A percentile compares a stretch with the other conserved stretches of the same genome.
phyloP scores from a whole-genome alignment of 2,113 vertebrate species.

The Plecturocebus donacophilus region DNA sequence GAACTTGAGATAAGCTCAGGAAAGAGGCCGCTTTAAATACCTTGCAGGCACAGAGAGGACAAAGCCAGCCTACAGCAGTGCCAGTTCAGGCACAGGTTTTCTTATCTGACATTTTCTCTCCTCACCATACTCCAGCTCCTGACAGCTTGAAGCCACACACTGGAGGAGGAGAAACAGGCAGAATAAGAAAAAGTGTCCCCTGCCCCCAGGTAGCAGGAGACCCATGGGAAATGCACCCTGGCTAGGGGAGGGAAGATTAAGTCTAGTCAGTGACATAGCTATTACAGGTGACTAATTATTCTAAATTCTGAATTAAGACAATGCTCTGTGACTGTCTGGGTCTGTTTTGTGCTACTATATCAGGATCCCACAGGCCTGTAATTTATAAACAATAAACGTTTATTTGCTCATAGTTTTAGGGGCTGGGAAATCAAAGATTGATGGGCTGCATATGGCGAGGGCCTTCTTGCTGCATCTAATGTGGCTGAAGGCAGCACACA shows the following conservation, averaged over 20 bases:
- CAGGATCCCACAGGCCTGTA: neutral
- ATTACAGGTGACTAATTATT: neutral
- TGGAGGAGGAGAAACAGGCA: neutral
- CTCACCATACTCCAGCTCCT: neutral
- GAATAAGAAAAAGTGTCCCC: neutral
- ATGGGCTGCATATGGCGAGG: neutral
- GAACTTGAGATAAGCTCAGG: too few relatives aligned
- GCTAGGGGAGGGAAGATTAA: neutral
- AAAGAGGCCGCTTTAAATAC: neutral
- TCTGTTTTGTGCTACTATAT: neutral
- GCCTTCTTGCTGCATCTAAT: neutral
- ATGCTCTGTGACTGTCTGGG: neutral
- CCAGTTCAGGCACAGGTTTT: neutral
- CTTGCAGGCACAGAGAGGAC: neutral
- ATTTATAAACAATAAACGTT: neutral
- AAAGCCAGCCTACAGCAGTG: neutral
- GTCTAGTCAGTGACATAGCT: neutral
- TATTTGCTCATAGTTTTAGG: neutral
- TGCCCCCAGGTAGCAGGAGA: neutral
- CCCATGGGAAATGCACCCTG: neutral
- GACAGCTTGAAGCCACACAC: neutral
- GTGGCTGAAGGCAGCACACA: neutral
- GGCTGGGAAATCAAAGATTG: neutral
- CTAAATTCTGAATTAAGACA: neutral
- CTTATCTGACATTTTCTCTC: neutral